phyloP scores from a whole-genome alignment of 1,140 invertebrate genomes.

The Tetragnatha versicolor region DNA sequence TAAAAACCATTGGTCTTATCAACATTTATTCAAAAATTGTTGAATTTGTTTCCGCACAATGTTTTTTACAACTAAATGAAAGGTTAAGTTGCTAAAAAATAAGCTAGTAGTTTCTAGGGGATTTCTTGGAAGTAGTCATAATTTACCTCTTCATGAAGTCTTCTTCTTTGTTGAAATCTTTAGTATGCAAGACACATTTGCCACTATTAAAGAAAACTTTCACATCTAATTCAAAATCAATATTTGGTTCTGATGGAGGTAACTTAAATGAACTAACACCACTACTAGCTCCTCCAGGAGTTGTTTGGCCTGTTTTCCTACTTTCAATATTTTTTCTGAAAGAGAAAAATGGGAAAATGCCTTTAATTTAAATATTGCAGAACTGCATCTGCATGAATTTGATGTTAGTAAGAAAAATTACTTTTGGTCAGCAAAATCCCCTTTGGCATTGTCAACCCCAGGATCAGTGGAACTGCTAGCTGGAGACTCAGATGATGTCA shows the following conservation, averaged over 20 bases:
- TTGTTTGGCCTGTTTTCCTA: constrained; percentile 43
- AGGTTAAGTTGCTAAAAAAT: too few species aligned
- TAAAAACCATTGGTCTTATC: too few species aligned
- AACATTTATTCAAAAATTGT: too few species aligned
- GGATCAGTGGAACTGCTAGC: constrained; percentile 14
- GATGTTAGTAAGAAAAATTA: neutral
- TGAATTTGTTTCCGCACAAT: too few species aligned
- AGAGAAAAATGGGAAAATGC: neutral
- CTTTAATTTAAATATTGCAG: neutral
- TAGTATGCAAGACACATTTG: constrained; percentile 95
- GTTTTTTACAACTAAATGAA: too few species aligned
- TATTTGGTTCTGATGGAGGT: constrained; percentile 80
- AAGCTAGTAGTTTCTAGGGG: too few species aligned
- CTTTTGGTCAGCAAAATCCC: neutral
- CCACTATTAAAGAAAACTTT: constrained; percentile 96
- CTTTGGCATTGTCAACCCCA: constrained; percentile 6
- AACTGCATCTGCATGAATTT: neutral
- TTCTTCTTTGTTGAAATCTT: constrained; percentile 78
- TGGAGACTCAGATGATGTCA: constrained; percentile 28
- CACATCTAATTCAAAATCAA: constrained; percentile 95
- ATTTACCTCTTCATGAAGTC: constrained; percentile 68
- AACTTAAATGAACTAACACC: constrained; percentile 52
- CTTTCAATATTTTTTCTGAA: constrained; percentile 13
- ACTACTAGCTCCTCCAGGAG: constrained; percentile 51
- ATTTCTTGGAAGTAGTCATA: neutral